Evolutionary conservation across 2,113 vertebrate genomes (phyloP), one percentile per base, ranked within the genome.

Genomic region (Oncorhynchus nerka): DNA sequence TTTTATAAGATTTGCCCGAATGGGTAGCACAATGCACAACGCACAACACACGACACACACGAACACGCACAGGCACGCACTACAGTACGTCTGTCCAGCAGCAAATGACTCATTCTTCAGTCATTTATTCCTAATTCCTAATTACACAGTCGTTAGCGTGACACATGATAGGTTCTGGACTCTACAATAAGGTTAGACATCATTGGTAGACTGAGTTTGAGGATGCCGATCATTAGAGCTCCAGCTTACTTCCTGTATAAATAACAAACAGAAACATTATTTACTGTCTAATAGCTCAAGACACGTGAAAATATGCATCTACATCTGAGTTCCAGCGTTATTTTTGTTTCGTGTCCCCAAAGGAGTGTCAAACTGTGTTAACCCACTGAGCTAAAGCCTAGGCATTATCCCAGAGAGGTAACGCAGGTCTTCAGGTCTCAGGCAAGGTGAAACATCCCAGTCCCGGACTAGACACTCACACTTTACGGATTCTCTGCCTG

Each of bases 401-500:
- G 12, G 49, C 49, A 16, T 51, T 13, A 51, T 13, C 51, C 51
- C 12, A 19, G 51, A 5, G 51, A 55, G 51, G 13, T 55, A 5
- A 13, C 15, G 4, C 39, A 11, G 51, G 15, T 19, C 3, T 55
- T 19, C 39, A 11, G 51, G 51, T 55, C 51, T 55, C 13, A 55
- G 39, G 39, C 39, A 19, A 55, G 51, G 3, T 19, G 4, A 13
- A 55, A 55, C 51, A 19, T 55, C 49, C 12, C 49, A 55, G 4
- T 4, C 51, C 51, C 19, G 15, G 16, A 55, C 39, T 5, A n/a
- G 19, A 6, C 12, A 84, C 84, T 91, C 76, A 94, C 92, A 94
- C 95, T 96, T 93, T 97, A 89, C 92, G 91, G 0, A 93, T 89
- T 89, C 96, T 94, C 83, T 94, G 95, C 77, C 96, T 92, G 92